These are phyloP conservation scores for Microtus pennsylvanicus DNA, from an alignment of 2,113 vertebrate genomes.

Conservation along the genomic window DNA sequence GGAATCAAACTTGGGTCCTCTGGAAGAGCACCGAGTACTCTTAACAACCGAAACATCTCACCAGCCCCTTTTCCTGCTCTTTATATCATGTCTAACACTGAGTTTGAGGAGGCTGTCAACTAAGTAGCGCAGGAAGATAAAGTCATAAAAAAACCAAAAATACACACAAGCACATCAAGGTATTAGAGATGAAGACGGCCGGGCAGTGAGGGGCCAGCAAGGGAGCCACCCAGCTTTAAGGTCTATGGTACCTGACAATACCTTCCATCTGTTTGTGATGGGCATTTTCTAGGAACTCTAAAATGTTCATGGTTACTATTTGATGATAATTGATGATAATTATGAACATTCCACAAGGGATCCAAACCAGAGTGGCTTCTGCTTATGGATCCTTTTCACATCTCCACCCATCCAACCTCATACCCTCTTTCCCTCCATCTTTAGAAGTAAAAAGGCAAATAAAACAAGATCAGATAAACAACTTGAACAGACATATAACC, in stretches of 20 bases:
- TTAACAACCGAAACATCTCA: background rate
- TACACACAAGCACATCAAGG: background rate
- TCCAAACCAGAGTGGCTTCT: background rate
- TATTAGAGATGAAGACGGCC: background rate
- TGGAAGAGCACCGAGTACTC: background rate
- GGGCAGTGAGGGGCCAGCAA: background rate
- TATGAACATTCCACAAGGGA: background rate
- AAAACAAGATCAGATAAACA: background rate
- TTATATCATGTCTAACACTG: background rate
- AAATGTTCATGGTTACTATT: background rate
- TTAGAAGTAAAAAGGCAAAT: background rate
- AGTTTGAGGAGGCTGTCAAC: background rate
- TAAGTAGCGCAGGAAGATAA: background rate
- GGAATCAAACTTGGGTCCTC: background rate
- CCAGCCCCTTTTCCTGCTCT: background rate
- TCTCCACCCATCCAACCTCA: background rate
- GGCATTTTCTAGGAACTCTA: background rate
- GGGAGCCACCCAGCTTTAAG: background rate
- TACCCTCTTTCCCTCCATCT: background rate
- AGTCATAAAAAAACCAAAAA: background rate
- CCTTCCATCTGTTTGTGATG: background rate
- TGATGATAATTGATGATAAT: background rate
- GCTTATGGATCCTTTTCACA: background rate
- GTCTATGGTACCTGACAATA: background rate
- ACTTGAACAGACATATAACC: background rate